Base-by-base conservation (phyloP, 2,888 invertebrate genomes). In the Caenorhabditis sp. region DNA sequence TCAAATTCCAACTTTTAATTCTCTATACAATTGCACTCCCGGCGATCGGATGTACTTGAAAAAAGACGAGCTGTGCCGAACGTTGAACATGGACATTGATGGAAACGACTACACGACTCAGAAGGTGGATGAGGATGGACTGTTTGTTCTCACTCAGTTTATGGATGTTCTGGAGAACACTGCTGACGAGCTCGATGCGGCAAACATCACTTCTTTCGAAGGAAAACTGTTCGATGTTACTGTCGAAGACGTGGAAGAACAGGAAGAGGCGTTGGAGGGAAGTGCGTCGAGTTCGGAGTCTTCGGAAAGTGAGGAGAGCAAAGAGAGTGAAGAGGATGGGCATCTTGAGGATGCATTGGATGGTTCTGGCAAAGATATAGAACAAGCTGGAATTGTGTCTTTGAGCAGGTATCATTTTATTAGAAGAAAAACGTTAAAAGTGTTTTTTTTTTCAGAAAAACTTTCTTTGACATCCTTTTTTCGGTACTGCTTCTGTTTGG, bases 131-230 rank as follows among this genome's bases (percentile, higher is more conserved):
- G 55, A 55, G 17, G 43, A 61, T 2, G 48, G 50, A 22, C 30
- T 70, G n/a, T 53, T 27, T 9, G 24, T 46, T 8, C 59, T 70
- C 13, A 27, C 59, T 11, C 59, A 70, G 27, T 61, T 58, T 32
- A 59, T 73, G 73, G 65, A 65, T 73, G 65, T 73, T 22, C 45
- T 73, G 24, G 73, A 73, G 46, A 43, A 65, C 45, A 65, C 73
- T 48, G 72, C 72, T 43, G 56, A 41, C 35, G 56, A 61, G 41
- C 37, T 71, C 37, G 71, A 70, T 35, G 70, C 70, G 13, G 70
- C 70, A 2, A 70, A 70, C n/a, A 70, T 70, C 26, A 70, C 70
- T 20, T 53, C 59, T 26, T 59, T 70, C 35, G 53, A 70, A n/a
- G 59, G 53, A 7, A 22, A 70, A 26, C 24, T 59, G n/a, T 70